A percentile compares a stretch with the other conserved stretches of the same genome.
phyloP scores from a whole-genome alignment of 2,797 vertebrate genomes.

The Brachymystax lenok region DNA sequence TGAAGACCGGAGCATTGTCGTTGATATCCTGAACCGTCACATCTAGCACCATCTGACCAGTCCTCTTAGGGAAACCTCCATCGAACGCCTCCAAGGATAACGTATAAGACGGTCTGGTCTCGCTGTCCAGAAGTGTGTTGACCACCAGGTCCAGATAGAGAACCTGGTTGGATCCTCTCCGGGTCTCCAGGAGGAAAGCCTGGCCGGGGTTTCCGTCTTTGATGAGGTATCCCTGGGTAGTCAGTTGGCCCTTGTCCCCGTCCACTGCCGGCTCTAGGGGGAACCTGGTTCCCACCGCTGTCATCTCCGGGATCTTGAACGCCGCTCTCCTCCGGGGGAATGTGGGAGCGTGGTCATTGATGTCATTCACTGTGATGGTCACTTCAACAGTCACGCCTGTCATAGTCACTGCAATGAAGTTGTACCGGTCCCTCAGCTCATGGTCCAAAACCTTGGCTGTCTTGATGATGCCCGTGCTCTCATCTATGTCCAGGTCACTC shows the following conservation, averaged over 20 bases:
- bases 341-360: slow-evolving; percentile 90
- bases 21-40: slow-evolving; percentile 92
- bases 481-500: slow-evolving; percentile 90
- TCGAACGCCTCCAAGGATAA: slow-evolving; percentile 92
- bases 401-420: slow-evolving; percentile 95
- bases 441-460: slow-evolving; percentile 92
- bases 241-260: slow-evolving; percentile 84
- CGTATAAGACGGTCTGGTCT: slow-evolving; percentile 85
- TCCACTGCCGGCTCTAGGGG: slow-evolving; percentile 91
- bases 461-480: slow-evolving; percentile 93
- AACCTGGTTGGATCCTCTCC: slow-evolving; percentile 83
- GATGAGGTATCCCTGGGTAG: slow-evolving; percentile 92
- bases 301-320: slow-evolving; percentile 92
- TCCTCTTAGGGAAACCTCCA: slow-evolving; percentile 87
- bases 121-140: slow-evolving; percentile 85
- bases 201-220: slow-evolving; percentile 89
- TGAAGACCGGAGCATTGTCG: slow-evolving; percentile 94
- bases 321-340: slow-evolving; percentile 79
- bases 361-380: slow-evolving; percentile 90
- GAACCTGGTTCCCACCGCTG: slow-evolving; percentile 86
- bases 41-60: slow-evolving; percentile 86
- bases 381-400: slow-evolving; percentile 93
- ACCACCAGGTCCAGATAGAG: slow-evolving; percentile 91
- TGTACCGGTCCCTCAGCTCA: slow-evolving; percentile 89
- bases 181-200: slow-evolving; percentile 89